Conservation (phyloP, 2,113 vertebrate species). For the Felis catus region F.catus_Fca126_mat1.0 CM031420.1:65354501-65355000, state of each 20-base stretch:
- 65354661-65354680: not conserved
- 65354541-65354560: not conserved
- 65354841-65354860: not conserved
- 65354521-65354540: not conserved
- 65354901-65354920: not conserved
- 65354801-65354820: not conserved
- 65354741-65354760: not conserved
- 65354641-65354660: not conserved
- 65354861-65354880: not conserved
- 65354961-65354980: not conserved
- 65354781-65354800: not conserved
- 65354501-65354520: not conserved
- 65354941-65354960: not conserved
- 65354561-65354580: not conserved
- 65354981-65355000: not conserved
- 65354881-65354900: not conserved
- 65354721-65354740: not conserved
- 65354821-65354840: not conserved
- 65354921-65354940: not conserved
- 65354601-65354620: not conserved
- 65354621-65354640: not conserved
- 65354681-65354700: not conserved
- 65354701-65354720: not conserved
- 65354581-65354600: not conserved
- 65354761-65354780: not conserved